A percentile compares a stretch with the other conserved stretches of the same genome.
These are phyloP conservation scores for Typhlichthys eigenmanni DNA, from an alignment of 2,797 vertebrate species.

Conservation along the genomic window DNA sequence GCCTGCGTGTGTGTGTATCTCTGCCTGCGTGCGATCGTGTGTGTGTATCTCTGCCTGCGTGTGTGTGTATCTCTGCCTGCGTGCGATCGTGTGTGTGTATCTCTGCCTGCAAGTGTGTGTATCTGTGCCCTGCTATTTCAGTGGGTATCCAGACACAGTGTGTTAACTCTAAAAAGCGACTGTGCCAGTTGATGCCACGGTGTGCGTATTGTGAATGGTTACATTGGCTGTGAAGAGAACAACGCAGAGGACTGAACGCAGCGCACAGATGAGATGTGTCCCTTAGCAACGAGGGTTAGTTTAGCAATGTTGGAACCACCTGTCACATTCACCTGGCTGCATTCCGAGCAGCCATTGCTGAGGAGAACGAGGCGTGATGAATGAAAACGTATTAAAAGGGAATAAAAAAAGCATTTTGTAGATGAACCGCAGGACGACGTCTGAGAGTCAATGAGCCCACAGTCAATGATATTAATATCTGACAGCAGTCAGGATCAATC, in stretches of 20 bases:
- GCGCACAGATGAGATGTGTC: not conserved
- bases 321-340: not conserved
- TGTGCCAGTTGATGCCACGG: conserved; percentile 30
- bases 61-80: not conserved
- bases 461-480: conserved; percentile 77
- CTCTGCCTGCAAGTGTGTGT: not conserved
- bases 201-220: conserved; percentile 1
- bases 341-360: no score
- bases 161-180: conserved; percentile 35
- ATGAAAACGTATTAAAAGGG: conserved; percentile 1
- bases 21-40: not conserved
- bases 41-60: not conserved
- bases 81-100: not conserved
- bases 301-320: not conserved
- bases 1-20: not conserved
- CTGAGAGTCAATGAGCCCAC: conserved; percentile 77
- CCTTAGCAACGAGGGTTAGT: not conserved
- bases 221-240: no score
- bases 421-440: conserved; percentile 70
- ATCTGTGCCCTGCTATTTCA: not conserved
- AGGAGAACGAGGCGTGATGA: conserved; percentile 13
- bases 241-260: no score
- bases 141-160: conserved; percentile 3
- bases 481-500: conserved; percentile 78
- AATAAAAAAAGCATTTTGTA: conserved; percentile 54